Evolutionary conservation across 2,797 vertebrate genomes (phyloP), one percentile per base, ranked within the genome.

Genomic region (Capromys pilorides): DNA sequence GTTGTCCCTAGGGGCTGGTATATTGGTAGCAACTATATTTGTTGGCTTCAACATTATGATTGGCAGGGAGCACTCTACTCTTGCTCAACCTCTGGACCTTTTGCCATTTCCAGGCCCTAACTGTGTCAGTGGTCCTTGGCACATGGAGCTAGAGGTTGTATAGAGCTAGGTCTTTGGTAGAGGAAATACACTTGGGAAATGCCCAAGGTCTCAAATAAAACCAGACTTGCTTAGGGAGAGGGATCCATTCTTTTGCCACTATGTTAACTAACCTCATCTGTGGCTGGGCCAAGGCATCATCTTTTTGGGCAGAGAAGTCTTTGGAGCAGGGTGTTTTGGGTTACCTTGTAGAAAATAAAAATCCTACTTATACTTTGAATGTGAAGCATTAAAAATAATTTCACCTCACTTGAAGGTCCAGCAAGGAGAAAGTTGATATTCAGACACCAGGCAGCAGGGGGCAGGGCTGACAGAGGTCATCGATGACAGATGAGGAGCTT

Each of bases 331-430:
- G 18, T 57, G 19, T 86, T 88, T 90, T 13, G 31, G 61, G 6
- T 86, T 93, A 33, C 13, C 31, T 80, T 62, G 16, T 51, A 91
- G 73, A 4, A 11, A 49, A 16, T 24, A 61, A 9, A 24, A 61
- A 8, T 3, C 33, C 14, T 75, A 39, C 11, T 64, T 78, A 49
- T 4, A 24, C 45, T 88, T 77, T 86, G 69, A 83, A 71, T 71
- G 36, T 57, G 18, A 64, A 80, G 7, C 54, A 85, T 89, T 92
- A 51, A 88, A 81, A 84, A 84, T 75, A 71, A 95, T 84, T 77
- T 71, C 21, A 51, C 49, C 41, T 89, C n/a, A 39, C 28, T 59
- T 19, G 61, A 92, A 88, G 26, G 13, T 78, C 16, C 24, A 62
- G 51, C 67, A 54, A 24, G 90, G 45, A 64, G 51, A 73, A 64